These are phyloP conservation scores for Zygogramma bicolorata DNA, from an alignment of 2,888 invertebrate species.

Conservation along the genomic window DNA sequence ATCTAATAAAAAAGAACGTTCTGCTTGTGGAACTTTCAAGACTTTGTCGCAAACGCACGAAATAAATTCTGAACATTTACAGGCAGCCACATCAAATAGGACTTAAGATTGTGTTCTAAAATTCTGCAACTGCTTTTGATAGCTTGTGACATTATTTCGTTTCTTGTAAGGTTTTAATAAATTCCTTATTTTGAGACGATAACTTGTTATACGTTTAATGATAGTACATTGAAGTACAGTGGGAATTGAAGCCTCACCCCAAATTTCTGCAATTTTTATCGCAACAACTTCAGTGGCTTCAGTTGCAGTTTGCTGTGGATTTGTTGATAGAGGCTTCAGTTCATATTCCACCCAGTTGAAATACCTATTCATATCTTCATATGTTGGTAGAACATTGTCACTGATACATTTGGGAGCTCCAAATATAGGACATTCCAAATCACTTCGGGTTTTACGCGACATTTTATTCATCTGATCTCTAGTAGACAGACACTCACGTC, in stretches of 20 bases:
- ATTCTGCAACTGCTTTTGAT: conserved; percentile 4
- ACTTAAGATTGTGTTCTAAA: conserved; percentile 3
- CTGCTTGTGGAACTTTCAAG: background rate
- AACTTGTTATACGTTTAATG: conserved; percentile 7
- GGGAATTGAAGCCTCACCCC: background rate
- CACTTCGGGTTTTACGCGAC: background rate
- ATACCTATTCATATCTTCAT: too few species aligned
- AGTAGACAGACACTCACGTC: background rate
- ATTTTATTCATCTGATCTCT: background rate
- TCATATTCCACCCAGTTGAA: background rate
- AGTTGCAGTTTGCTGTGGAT: conserved; percentile 10
- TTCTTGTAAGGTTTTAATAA: too few species aligned
- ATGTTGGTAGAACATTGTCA: too few species aligned
- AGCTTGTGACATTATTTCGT: conserved; percentile 3
- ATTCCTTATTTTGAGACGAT: conserved; percentile 11
- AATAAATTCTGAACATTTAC: conserved; percentile 2
- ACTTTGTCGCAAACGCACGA: background rate
- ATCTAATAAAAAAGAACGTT: background rate
- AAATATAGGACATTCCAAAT: conserved; percentile 9
- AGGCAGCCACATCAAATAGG: conserved; percentile 7
- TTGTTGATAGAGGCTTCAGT: conserved; percentile 2
- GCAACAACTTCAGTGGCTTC: background rate
- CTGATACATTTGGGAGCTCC: conserved; percentile 10
- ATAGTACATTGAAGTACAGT: too few species aligned
- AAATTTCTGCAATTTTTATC: background rate